phyloP scores from a whole-genome alignment of 2,888 invertebrate species.

The Bruchidius siliquastri region DNA sequence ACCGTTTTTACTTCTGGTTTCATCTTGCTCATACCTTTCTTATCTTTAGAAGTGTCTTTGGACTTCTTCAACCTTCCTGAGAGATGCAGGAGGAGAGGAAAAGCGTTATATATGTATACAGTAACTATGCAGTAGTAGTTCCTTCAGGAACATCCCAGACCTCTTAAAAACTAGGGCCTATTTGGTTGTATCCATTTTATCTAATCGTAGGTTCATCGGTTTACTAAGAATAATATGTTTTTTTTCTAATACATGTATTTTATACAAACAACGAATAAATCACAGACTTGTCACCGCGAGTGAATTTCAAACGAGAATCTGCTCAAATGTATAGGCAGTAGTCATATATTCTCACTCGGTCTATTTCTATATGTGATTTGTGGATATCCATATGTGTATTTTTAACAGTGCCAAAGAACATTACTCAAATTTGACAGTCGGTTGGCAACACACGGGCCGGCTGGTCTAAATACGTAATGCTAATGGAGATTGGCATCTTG shows the following conservation, averaged over 20 bases:
- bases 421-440: constrained; percentile 17
- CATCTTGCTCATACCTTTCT: not conserved
- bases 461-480: not conserved
- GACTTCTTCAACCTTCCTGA: no score
- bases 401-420: constrained; percentile 6
- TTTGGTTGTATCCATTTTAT: no score
- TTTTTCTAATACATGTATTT: no score
- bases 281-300: not conserved
- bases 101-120: no score
- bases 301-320: not conserved
- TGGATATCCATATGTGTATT: not conserved
- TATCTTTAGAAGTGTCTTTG: no score
- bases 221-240: no score
- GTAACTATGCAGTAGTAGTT: no score
- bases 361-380: not conserved
- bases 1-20: not conserved
- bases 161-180: no score
- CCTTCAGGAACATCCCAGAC: no score
- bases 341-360: not conserved
- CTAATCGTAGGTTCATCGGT: no score
- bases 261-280: not conserved
- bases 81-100: no score
- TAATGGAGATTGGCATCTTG: not conserved
- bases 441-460: constrained; percentile 16
- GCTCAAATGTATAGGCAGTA: not conserved